phyloP scores from a whole-genome alignment of 2,888 invertebrate genomes.

The Chrysopilus asiliformis region DNA sequence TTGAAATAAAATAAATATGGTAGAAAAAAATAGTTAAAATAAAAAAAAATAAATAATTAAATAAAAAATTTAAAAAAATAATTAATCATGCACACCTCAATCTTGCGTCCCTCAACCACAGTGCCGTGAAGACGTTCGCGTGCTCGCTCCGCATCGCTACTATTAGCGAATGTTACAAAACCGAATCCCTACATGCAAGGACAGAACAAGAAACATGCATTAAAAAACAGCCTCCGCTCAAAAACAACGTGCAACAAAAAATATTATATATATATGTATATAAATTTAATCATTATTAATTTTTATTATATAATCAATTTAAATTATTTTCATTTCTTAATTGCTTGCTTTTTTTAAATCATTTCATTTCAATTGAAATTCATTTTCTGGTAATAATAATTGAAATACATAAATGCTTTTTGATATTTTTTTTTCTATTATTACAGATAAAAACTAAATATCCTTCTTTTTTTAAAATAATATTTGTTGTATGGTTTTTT shows the following conservation, averaged over 20 bases:
- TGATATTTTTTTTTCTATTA: background rate
- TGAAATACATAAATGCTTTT: background rate
- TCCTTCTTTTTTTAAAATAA: too few relatives aligned
- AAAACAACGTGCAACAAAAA: conserved; percentile 66
- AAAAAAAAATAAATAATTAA: conserved; percentile 1
- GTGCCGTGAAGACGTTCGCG: conserved; percentile 99
- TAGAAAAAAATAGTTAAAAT: background rate
- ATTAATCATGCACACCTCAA: conserved; percentile 97
- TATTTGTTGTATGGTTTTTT: too few relatives aligned
- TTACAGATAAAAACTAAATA: too few relatives aligned
- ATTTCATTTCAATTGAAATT: conserved; percentile 4
- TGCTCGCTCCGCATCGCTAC: conserved; percentile 99
- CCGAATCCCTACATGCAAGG: conserved; percentile 99
- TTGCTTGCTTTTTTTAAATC: conserved; percentile 3
- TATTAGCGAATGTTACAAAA: conserved; percentile 99
- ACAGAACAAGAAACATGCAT: conserved; percentile 85
- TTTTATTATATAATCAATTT: too few relatives aligned
- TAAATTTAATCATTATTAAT: conserved; percentile 6
- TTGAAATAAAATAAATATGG: background rate
- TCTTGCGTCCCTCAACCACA: conserved; percentile 99
- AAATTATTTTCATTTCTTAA: conserved; percentile 4
- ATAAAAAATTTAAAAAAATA: conserved; percentile 35
- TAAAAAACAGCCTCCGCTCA: conserved; percentile 55
- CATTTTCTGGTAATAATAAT: background rate
- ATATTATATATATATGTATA: conserved; percentile 41